A percentile compares a stretch with the other conserved stretches of the same genome.
Evolutionary conservation across 2,888 invertebrate species (phyloP).

Genomic region (Coenonympha glycerion): DNA sequence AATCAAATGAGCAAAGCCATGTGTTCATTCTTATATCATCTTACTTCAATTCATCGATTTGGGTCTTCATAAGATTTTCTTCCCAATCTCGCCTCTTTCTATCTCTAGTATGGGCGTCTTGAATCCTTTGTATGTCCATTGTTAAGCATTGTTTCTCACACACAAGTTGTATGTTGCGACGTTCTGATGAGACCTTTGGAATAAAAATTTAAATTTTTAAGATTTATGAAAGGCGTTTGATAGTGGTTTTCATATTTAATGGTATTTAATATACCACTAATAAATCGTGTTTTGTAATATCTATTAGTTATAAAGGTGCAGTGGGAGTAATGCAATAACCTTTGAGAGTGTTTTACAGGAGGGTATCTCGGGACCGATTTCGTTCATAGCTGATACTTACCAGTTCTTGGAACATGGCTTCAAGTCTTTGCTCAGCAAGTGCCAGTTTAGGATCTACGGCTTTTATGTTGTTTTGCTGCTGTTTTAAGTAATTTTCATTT

Average conservation of each 20-base stretch:
- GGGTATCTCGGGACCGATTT: background rate
- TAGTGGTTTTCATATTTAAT: background rate
- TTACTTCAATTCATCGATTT: constrained; percentile 62
- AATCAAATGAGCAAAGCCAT: too few relatives aligned
- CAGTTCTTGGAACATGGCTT: constrained; percentile 77
- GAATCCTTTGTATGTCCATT: constrained; percentile 75
- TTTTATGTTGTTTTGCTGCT: constrained; percentile 47
- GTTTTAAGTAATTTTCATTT: constrained; percentile 59
- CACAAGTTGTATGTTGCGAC: constrained; percentile 72
- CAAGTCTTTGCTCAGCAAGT: constrained; percentile 73
- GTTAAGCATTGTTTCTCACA: constrained; percentile 77
- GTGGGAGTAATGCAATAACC: too few relatives aligned
- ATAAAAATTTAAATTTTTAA: background rate
- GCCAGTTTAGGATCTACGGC: constrained; percentile 58
- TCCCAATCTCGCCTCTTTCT: constrained; percentile 77
- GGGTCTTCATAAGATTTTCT: constrained; percentile 60
- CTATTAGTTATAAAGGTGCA: too few relatives aligned
- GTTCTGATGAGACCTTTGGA: constrained; percentile 71
- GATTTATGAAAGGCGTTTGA: background rate
- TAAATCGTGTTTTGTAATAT: background rate
- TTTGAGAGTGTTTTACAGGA: background rate
- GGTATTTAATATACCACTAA: background rate
- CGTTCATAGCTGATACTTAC: constrained; percentile 56
- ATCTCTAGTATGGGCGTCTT: constrained; percentile 73
- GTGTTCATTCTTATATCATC: too few relatives aligned